Conservation (phyloP, 37 sponge, comb jelly and placozoan species). For the Cladorhizidae sp. region DNA sequence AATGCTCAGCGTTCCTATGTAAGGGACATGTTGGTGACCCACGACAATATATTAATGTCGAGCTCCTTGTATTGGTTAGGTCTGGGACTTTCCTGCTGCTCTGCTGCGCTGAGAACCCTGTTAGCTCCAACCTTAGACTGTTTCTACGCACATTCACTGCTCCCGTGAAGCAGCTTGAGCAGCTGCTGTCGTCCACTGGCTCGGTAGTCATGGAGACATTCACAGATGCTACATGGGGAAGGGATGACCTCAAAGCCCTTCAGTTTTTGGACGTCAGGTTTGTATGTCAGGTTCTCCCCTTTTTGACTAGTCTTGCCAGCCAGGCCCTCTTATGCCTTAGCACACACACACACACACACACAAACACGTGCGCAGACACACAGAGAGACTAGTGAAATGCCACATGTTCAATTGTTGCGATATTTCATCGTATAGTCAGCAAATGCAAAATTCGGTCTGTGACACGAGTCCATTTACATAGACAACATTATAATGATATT, state of each 20-base stretch:
- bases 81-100: constrained; percentile 38
- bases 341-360: too few species aligned
- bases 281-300: neutral
- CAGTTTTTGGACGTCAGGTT: constrained; percentile 68
- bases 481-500: too few species aligned
- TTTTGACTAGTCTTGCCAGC: too few species aligned
- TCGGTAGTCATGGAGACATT: neutral
- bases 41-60: neutral
- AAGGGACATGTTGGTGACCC: neutral
- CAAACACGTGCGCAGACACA: too few species aligned
- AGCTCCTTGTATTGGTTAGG: constrained; percentile 11
- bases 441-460: too few species aligned
- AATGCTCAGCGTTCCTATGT: constrained; percentile 14
- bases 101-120: constrained; percentile 17
- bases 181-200: neutral
- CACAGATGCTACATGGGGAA: neutral
- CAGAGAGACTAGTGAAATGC: too few species aligned
- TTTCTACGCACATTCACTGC: constrained; percentile 71
- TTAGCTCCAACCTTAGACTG: constrained; percentile 27
- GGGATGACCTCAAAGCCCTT: constrained; percentile 31
- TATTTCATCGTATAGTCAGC: too few species aligned
- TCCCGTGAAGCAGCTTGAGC: constrained; percentile 24
- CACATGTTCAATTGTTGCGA: too few species aligned
- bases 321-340: too few species aligned
- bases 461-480: too few species aligned